Evolutionary conservation across 2,888 invertebrate genomes (phyloP).

Genomic region (Drosophila subquinaria): DNA sequence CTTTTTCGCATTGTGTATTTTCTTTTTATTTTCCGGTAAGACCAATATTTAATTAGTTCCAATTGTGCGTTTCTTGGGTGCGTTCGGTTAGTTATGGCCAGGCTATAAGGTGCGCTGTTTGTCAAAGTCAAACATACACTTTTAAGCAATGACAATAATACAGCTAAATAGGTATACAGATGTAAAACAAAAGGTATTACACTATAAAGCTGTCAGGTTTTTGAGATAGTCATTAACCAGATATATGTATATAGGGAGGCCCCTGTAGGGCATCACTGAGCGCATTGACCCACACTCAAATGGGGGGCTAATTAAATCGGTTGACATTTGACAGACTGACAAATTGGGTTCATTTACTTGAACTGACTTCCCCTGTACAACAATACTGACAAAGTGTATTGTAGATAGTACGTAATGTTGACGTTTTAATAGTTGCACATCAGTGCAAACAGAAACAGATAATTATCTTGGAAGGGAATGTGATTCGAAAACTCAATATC

Average conservation of each 20-base stretch:
- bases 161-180: constrained; percentile 2
- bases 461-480: constrained; percentile 46
- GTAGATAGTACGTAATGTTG: constrained; percentile 37
- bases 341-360: constrained; percentile 43
- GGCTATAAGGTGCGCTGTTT: constrained; percentile 29
- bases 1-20: neutral
- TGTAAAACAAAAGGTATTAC: constrained; percentile 15
- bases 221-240: constrained; percentile 1
- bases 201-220: constrained; percentile 13
- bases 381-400: constrained; percentile 13
- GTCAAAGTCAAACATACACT: constrained; percentile 33
- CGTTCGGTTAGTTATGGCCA: constrained; percentile 35
- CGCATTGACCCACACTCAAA: constrained; percentile 58
- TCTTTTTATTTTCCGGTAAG: constrained; percentile 21
- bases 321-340: constrained; percentile 47
- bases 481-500: constrained; percentile 22
- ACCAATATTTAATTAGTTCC: constrained; percentile 51
- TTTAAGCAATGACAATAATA: constrained; percentile 4
- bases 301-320: constrained; percentile 35
- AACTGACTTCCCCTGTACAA: constrained; percentile 14
- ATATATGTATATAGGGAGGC: neutral
- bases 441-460: constrained; percentile 21
- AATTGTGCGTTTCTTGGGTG: constrained; percentile 16
- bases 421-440: constrained; percentile 52
- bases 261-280: constrained; percentile 19